Percentiles rank a stretch among this genome's conserved stretches.
phyloP scores from a whole-genome alignment of 2,113 vertebrate genomes.

The Synchiropus splendidus region DNA sequence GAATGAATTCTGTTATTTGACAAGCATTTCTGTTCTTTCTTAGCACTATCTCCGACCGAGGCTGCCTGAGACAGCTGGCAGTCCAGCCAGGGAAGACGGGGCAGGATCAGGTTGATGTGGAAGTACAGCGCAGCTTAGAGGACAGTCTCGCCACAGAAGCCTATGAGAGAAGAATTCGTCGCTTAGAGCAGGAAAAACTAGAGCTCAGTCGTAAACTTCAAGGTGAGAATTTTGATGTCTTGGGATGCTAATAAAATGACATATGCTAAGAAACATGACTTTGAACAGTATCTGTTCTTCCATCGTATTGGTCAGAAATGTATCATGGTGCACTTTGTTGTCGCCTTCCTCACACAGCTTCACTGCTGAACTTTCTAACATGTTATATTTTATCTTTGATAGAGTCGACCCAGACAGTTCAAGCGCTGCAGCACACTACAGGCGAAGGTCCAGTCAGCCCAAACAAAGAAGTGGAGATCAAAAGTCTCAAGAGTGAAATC shows the following conservation, averaged over 20 bases:
- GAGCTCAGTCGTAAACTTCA: slow-evolving; percentile 94
- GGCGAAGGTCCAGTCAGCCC: slow-evolving; percentile 66
- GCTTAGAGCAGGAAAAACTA: slow-evolving; percentile 90
- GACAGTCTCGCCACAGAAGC: slow-evolving; percentile 92
- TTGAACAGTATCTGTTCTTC: neutral
- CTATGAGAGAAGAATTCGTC: slow-evolving; percentile 90
- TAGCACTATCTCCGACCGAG: slow-evolving; percentile 87
- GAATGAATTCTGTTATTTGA: neutral
- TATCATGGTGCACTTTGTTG: no score
- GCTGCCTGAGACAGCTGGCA: slow-evolving; percentile 73
- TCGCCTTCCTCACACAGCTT: no score
- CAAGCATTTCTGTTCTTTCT: neutral
- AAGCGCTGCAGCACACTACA: slow-evolving; percentile 82
- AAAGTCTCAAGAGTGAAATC: slow-evolving; percentile 89
- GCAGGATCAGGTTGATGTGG: slow-evolving; percentile 73
- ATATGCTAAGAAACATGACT: neutral
- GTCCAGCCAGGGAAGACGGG: slow-evolving; percentile 43
- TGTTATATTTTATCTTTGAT: slow-evolving; percentile 3
- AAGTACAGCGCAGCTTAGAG: slow-evolving; percentile 81
- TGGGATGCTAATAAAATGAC: neutral
- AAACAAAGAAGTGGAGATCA: slow-evolving; percentile 91
- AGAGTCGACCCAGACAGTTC: slow-evolving; percentile 93
- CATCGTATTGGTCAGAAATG: no score
- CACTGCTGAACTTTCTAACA: no score
- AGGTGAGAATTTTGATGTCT: slow-evolving; percentile 60